Evolutionary conservation across 2,888 invertebrate genomes (phyloP).

Genomic region (Hofmannophila pseudospretella): DNA sequence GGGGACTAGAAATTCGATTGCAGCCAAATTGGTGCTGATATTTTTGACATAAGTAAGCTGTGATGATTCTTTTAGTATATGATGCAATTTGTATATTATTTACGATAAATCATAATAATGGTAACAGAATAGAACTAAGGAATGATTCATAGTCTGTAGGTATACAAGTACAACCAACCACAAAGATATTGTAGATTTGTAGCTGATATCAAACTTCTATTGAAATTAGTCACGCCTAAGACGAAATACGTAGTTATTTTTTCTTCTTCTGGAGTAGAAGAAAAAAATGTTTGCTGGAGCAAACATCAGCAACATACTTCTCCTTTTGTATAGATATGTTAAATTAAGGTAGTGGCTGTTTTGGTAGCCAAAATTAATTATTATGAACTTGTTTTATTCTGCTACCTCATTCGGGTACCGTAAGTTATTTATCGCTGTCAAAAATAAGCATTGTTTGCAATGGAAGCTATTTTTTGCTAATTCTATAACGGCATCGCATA

Average conservation of each 20-base stretch:
- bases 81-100: too few species aligned
- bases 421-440: constrained; percentile 9
- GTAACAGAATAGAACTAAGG: too few species aligned
- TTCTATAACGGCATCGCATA: constrained; percentile 4
- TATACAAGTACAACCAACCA: neutral
- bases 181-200: too few species aligned
- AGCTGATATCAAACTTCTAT: neutral
- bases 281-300: neutral
- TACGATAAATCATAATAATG: too few species aligned
- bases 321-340: too few species aligned
- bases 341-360: too few species aligned
- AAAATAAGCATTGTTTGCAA: constrained; percentile 7
- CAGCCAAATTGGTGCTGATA: too few species aligned
- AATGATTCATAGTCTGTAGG: neutral
- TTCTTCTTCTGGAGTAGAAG: neutral
- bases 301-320: too few species aligned
- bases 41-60: too few species aligned
- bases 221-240: neutral
- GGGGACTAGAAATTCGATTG: too few species aligned
- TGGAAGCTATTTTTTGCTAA: constrained; percentile 7
- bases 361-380: constrained; percentile 6
- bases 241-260: neutral
- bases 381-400: neutral
- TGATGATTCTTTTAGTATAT: too few species aligned
- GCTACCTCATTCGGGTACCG: constrained; percentile 10